phyloP scores from a whole-genome alignment of 2,888 invertebrate genomes.

The Spialia ferax region DNA sequence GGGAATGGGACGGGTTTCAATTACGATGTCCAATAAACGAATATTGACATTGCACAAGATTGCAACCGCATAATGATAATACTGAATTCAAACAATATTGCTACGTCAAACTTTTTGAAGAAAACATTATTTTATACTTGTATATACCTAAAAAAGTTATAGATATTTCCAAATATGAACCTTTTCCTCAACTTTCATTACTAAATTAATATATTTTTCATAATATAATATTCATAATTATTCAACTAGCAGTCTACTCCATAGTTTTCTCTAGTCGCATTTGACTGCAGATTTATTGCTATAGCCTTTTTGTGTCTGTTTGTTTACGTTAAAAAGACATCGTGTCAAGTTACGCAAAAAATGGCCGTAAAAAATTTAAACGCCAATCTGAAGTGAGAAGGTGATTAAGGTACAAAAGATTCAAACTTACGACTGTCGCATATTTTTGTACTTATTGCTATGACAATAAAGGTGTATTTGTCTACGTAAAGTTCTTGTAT shows the following conservation, averaged over 20 bases:
- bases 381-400: constrained; percentile 43
- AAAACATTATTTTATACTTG: too few species aligned
- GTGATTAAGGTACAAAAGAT: constrained; percentile 35
- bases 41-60: too few species aligned
- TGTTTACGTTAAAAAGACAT: constrained; percentile 70
- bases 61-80: too few species aligned
- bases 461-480: constrained; percentile 9
- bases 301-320: constrained; percentile 64
- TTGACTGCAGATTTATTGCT: constrained; percentile 71
- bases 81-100: too few species aligned
- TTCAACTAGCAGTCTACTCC: neutral
- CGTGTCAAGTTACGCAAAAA: constrained; percentile 70
- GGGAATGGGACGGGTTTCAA: too few species aligned
- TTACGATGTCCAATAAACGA: neutral
- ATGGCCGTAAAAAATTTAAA: constrained; percentile 48
- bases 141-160: too few species aligned
- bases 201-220: too few species aligned
- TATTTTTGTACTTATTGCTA: constrained; percentile 12
- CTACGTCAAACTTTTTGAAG: too few species aligned
- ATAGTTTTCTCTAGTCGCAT: constrained; percentile 45
- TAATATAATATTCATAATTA: too few species aligned
- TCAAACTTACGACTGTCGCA: neutral
- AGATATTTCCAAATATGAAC: too few species aligned
- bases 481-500: too few species aligned
- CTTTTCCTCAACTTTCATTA: too few species aligned